These are phyloP conservation scores for Electrophaes corylata DNA, from an alignment of 2,888 invertebrate species.

Conservation along the genomic window DNA sequence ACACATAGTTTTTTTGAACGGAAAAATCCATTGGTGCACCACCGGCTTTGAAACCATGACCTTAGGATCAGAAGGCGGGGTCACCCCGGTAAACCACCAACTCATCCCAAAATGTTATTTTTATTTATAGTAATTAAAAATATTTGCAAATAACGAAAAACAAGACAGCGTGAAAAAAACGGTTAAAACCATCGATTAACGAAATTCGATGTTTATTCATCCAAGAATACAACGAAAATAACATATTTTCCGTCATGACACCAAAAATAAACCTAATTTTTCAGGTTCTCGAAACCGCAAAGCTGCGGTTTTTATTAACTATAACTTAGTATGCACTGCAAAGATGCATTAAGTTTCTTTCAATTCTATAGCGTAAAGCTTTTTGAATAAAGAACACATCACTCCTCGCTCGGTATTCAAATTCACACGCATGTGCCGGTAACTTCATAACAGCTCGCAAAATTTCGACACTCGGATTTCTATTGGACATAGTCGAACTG, in stretches of 20 bases:
- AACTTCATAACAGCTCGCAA: slow-evolving; percentile 21
- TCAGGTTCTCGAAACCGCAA: slow-evolving; percentile 2
- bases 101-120: too few relatives aligned
- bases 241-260: slow-evolving; percentile 32
- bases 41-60: too few relatives aligned
- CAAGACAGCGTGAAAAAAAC: too few relatives aligned
- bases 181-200: too few relatives aligned
- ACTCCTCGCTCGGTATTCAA: slow-evolving; percentile 17
- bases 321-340: background rate
- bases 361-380: background rate
- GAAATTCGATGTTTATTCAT: slow-evolving; percentile 9
- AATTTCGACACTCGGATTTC: slow-evolving; percentile 15
- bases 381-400: slow-evolving; percentile 16
- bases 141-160: too few relatives aligned
- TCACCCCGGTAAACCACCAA: too few relatives aligned
- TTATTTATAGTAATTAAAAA: too few relatives aligned
- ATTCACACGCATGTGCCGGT: slow-evolving; percentile 21
- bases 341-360: slow-evolving; percentile 5
- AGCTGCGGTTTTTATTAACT: background rate
- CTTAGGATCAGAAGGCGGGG: too few relatives aligned
- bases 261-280: slow-evolving; percentile 23
- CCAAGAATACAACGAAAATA: slow-evolving; percentile 28
- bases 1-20: too few relatives aligned
- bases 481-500: background rate
- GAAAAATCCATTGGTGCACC: too few relatives aligned